Conservation (phyloP, 2,113 vertebrate genomes). For the Ptychochromis oligacanthus region DNA sequence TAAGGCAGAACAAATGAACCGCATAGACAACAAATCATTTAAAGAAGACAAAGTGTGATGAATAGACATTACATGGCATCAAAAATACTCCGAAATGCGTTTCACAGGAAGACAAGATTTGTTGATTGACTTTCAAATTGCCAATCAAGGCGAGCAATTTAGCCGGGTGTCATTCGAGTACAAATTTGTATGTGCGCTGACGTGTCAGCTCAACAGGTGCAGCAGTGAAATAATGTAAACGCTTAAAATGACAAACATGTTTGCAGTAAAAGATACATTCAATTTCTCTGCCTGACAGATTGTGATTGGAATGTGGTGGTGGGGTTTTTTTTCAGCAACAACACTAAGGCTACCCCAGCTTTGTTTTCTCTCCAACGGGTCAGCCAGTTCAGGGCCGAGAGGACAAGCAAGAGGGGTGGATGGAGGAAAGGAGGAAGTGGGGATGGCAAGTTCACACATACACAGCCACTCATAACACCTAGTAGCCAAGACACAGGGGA, state of each 20-base stretch:
- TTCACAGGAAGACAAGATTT: constrained; percentile 4
- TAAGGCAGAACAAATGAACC: constrained; percentile 17
- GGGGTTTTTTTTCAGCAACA: constrained; percentile 16
- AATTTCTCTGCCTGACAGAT: not conserved
- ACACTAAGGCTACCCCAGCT: constrained; percentile 23
- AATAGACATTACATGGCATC: constrained; percentile 17
- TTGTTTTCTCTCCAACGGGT: constrained; percentile 24
- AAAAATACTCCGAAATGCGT: constrained; percentile 28
- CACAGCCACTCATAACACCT: constrained; percentile 30
- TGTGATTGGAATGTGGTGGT: not conserved
- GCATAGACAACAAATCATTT: constrained; percentile 22
- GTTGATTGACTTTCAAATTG: constrained; percentile 34
- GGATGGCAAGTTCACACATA: constrained; percentile 1
- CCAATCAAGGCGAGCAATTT: constrained; percentile 52
- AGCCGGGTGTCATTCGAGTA: constrained; percentile 10
- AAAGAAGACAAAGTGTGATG: constrained; percentile 29
- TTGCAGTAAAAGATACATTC: constrained; percentile 14
- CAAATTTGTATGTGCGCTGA: not conserved
- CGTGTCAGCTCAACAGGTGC: not conserved
- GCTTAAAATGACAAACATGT: constrained; percentile 17
- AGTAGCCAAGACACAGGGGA: not conserved
- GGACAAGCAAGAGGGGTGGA: constrained; percentile 15
- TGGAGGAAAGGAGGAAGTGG: constrained; percentile 15
- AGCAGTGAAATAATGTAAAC: constrained; percentile 19
- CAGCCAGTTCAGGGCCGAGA: constrained; percentile 32